phyloP scores from a whole-genome alignment of 2,113 vertebrate species.

The Actenoides hombroni region DNA sequence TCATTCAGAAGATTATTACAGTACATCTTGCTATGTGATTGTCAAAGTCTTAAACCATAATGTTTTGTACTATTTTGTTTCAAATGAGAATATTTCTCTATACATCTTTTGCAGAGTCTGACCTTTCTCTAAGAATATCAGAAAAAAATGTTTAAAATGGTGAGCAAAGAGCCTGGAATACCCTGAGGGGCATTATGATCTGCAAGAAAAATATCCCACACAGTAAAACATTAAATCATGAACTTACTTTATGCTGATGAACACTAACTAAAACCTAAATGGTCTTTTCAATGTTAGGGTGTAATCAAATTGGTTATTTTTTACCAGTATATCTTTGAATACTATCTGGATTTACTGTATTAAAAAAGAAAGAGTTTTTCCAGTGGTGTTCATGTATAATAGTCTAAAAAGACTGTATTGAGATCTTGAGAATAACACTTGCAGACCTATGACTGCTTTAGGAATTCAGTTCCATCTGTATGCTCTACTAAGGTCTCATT shows the following conservation, averaged over 20 bases:
- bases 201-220: neutral
- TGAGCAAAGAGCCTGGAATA: neutral
- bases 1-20: neutral
- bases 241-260: neutral
- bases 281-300: neutral
- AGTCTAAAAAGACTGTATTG: neutral
- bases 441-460: neutral
- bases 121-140: neutral
- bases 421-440: neutral
- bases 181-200: neutral
- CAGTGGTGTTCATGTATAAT: neutral
- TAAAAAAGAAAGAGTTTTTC: neutral
- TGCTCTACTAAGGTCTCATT: neutral
- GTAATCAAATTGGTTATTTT: neutral
- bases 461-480: constrained; percentile 25
- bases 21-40: neutral
- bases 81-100: neutral
- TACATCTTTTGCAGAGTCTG: neutral
- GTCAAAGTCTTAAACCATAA: neutral
- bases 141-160: neutral
- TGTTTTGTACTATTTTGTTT: neutral
- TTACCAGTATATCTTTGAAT: neutral
- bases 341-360: neutral
- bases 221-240: neutral
- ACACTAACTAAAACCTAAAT: neutral